Base-by-base conservation (phyloP, 2,888 invertebrate genomes). In the Temnothorax ravouxi region DNA sequence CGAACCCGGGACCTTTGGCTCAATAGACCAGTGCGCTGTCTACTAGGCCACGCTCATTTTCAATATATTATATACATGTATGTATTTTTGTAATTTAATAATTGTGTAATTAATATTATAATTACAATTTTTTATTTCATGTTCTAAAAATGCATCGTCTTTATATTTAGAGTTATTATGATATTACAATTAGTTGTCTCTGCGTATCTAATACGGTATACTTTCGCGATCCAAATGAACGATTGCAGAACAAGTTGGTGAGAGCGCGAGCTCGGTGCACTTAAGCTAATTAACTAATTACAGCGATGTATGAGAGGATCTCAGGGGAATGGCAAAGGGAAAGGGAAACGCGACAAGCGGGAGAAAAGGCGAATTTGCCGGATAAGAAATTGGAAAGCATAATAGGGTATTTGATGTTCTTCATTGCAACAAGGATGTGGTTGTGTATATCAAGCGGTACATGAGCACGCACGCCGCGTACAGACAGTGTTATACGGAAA, bases 311-410 rank as follows among this genome's bases (percentile, higher is more conserved):
- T 13, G 54, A 29, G 69, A 66, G 50, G 18, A 72, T 76, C 80
- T 84, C n/a, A 47, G 21, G 66, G 75, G 41, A 44, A 74, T 0
- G 25, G 59, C 3, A 41, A 25, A 9, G 25, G 34, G 50, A 80
- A 77, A 47, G 50, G 8, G 18, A n/a, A 41, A 38, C 44, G 18
- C 11, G 21, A 21, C n/a, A 21, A 8, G 18, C 13, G 47, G 61
- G 50, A 62, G 18, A 47, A 54, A 21, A 41, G 13, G 52, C 21
- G 56, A 79, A 34, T 79, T 79, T 25, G 59, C 38, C 11, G 47
- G 59, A 59, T 80, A 71, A 80, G 79, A 71, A 80, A 80, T 80
- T 71, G 79, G 47, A 71, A 80, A 47, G 59, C 8, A 59, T 71
- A 59, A 80, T 59, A 25, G 44, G 47, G 59, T 59, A 44, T 79